Evolutionary conservation across 2,113 vertebrate species (phyloP).

Genomic region (Lota lota): DNA sequence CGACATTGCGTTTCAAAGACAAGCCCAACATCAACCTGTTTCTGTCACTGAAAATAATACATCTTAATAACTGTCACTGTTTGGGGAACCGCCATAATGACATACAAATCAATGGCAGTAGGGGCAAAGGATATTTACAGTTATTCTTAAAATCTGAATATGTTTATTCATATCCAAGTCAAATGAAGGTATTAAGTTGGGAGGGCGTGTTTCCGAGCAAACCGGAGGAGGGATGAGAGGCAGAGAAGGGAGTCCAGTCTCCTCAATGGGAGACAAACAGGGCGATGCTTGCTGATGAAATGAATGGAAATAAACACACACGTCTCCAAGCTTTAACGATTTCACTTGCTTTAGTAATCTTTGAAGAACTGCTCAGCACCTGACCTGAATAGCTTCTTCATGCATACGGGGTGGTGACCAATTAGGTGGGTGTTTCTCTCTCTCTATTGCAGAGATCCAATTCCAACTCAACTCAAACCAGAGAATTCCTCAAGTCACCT

Average conservation of each 20-base stretch:
- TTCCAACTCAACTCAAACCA: too few relatives aligned
- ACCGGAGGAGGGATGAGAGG: neutral
- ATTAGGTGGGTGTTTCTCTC: neutral
- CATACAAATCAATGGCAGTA: slow-evolving; percentile 56
- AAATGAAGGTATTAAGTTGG: slow-evolving; percentile 44
- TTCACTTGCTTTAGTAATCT: slow-evolving; percentile 25
- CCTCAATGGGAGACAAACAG: slow-evolving; percentile 13
- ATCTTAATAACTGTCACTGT: neutral
- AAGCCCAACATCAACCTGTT: neutral
- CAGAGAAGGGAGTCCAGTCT: slow-evolving; percentile 19
- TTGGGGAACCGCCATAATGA: slow-evolving; percentile 19
- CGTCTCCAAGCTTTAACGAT: neutral
- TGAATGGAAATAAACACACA: slow-evolving; percentile 44
- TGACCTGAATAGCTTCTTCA: slow-evolving; percentile 34
- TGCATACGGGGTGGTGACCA: neutral
- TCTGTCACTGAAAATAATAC: neutral
- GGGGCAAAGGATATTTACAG: slow-evolving; percentile 45
- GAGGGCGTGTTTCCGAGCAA: slow-evolving; percentile 25
- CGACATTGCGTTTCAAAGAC: too few relatives aligned
- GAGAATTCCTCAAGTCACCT: neutral
- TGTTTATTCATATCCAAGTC: slow-evolving; percentile 62
- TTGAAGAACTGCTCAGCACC: slow-evolving; percentile 28
- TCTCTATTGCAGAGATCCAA: too few relatives aligned
- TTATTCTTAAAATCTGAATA: slow-evolving; percentile 68
- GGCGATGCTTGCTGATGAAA: slow-evolving; percentile 43